Percentiles rank a stretch among this genome's conserved stretches.
These are phyloP conservation scores for Zaprionus bogoriensis DNA, from an alignment of 2,888 invertebrate species.

Conservation along the genomic window DNA sequence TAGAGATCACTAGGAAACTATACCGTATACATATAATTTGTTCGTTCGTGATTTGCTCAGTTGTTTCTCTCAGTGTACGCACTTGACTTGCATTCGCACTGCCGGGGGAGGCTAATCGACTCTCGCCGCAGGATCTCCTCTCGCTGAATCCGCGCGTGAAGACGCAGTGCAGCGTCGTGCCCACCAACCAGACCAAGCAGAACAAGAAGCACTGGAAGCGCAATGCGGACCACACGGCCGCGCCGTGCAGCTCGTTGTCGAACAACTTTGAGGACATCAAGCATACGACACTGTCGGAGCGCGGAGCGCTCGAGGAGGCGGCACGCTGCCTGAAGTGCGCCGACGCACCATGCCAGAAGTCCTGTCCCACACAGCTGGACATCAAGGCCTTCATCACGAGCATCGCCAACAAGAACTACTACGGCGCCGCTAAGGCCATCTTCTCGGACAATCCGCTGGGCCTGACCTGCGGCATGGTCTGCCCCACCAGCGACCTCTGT, in stretches of 20 bases:
- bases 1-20: no score
- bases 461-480: conserved; percentile 98
- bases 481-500: conserved; percentile 98
- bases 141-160: conserved; percentile 92
- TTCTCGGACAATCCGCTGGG: conserved; percentile 98
- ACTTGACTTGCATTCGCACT: background rate
- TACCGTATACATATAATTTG: no score
- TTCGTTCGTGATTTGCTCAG: no score
- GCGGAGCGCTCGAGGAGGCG: conserved; percentile 95
- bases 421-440: conserved; percentile 97
- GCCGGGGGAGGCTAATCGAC: no score
- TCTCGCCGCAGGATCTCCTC: conserved; percentile 88
- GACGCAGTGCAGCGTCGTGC: conserved; percentile 90
- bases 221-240: conserved; percentile 89
- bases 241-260: conserved; percentile 86
- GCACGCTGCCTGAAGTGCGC: conserved; percentile 95
- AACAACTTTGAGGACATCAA: conserved; percentile 99
- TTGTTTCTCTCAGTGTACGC: background rate
- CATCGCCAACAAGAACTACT: conserved; percentile 98
- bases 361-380: conserved; percentile 98
- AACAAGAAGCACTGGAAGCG: conserved; percentile 98
- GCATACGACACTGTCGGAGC: conserved; percentile 97
- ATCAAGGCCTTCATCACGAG: conserved; percentile 98
- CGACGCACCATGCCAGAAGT: conserved; percentile 99
- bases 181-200: conserved; percentile 92